phyloP scores from a whole-genome alignment of 2,797 vertebrate genomes.

The Buphagus erythrorhynchus region DNA sequence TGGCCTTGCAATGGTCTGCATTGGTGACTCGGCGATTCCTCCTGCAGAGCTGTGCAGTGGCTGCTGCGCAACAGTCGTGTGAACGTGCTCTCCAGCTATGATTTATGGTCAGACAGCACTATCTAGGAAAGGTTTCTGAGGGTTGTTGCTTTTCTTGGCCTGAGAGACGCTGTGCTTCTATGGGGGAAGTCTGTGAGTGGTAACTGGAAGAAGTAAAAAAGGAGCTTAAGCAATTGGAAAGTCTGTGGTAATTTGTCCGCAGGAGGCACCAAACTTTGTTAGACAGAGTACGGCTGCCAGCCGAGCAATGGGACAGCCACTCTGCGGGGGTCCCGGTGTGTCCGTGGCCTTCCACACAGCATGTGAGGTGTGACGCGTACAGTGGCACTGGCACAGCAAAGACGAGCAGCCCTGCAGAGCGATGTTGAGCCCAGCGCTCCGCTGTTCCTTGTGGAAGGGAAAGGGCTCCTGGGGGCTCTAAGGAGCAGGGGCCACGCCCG shows the following conservation, averaged over 20 bases:
- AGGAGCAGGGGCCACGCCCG: neutral
- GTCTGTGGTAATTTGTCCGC: too few relatives aligned
- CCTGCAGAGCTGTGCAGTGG: neutral
- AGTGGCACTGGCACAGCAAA: rapidly evolving
- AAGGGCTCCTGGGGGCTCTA: rapidly evolving
- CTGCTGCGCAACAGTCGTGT: neutral
- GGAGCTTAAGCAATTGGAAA: neutral
- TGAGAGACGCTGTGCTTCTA: rapidly evolving
- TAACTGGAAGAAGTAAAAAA: neutral
- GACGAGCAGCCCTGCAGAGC: rapidly evolving
- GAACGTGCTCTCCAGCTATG: neutral
- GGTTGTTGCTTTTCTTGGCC: neutral
- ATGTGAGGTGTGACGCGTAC: rapidly evolving
- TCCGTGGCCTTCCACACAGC: neutral
- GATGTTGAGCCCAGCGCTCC: rapidly evolving
- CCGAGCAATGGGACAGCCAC: rapidly evolving
- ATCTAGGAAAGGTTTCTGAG: neutral
- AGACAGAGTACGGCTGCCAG: too few relatives aligned
- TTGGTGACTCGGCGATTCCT: neutral
- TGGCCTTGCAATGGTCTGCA: neutral
- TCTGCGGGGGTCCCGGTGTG: too few relatives aligned
- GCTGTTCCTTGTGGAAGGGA: rapidly evolving
- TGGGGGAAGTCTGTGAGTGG: rapidly evolving
- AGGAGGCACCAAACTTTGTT: neutral
- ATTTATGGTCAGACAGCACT: neutral